These are phyloP conservation scores for Escarpia spicata DNA, from an alignment of 2,888 invertebrate species.

Conservation along the genomic window DNA sequence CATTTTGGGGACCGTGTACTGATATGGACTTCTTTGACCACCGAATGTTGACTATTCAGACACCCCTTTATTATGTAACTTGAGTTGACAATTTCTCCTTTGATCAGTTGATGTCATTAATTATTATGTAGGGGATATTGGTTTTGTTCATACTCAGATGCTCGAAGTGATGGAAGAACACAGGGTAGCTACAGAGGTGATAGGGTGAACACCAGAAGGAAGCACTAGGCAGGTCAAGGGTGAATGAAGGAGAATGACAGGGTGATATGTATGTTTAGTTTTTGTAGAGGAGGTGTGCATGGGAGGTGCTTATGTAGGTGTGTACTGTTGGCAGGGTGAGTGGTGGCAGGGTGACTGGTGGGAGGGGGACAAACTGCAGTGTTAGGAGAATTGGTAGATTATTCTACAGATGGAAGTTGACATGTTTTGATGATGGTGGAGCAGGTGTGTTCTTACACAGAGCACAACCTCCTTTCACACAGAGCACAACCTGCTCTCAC, in stretches of 20 bases:
- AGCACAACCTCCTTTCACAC: too few species aligned
- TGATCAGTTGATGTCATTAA: neutral
- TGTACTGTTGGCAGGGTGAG: neutral
- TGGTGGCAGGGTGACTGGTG: neutral
- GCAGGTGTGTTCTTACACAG: too few species aligned
- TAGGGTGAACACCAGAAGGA: neutral
- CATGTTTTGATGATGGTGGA: too few species aligned
- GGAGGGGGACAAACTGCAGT: neutral
- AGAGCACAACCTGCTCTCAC: too few species aligned
- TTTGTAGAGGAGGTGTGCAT: neutral
- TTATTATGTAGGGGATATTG: neutral
- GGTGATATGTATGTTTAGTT: neutral
- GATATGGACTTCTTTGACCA: neutral
- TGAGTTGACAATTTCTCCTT: neutral
- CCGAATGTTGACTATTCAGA: neutral
- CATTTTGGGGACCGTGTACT: neutral
- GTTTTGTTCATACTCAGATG: neutral
- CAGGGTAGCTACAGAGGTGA: neutral
- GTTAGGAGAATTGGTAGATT: neutral
- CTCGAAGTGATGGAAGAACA: too few species aligned
- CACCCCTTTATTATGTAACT: neutral
- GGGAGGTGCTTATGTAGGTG: neutral
- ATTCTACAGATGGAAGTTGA: neutral
- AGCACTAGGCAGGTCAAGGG: neutral
- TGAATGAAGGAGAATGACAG: neutral